phyloP scores from a whole-genome alignment of 2,113 vertebrate genomes.

The Rhea americana region DNA sequence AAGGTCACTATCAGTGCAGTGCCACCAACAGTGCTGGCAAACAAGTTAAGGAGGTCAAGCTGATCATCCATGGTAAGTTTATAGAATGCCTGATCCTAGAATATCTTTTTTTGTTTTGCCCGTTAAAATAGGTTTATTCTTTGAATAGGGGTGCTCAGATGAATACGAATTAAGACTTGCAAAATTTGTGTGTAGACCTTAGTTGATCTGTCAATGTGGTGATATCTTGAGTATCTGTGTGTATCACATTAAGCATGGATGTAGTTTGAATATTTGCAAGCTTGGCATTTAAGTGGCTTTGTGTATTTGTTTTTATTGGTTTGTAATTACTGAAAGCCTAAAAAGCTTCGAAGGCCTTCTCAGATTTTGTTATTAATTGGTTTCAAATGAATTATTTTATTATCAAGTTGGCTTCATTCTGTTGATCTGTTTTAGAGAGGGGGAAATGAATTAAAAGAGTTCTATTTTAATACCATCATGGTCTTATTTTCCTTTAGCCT shows the following conservation, averaged over 20 bases:
- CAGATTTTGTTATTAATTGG: neutral
- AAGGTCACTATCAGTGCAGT: constrained; percentile 90
- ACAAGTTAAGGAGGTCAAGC: constrained; percentile 86
- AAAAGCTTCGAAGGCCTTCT: neutral
- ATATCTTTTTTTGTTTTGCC: neutral
- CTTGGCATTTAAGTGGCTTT: neutral
- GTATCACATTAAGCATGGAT: neutral
- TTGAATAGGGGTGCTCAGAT: neutral
- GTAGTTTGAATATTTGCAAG: neutral
- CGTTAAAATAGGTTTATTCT: neutral
- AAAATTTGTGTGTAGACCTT: neutral
- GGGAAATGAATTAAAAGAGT: neutral
- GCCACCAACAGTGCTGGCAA: constrained; percentile 89
- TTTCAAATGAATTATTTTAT: neutral
- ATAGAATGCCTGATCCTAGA: neutral
- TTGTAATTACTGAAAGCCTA: neutral
- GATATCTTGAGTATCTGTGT: neutral
- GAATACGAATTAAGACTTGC: neutral
- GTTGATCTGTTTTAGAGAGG: neutral
- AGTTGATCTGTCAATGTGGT: neutral
- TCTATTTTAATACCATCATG: neutral
- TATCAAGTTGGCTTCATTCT: neutral
- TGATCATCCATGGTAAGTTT: constrained; percentile 84
- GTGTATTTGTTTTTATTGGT: neutral
- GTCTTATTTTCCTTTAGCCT: neutral